Conservation (phyloP, 2,888 invertebrate genomes). For the Patella depressa region DNA sequence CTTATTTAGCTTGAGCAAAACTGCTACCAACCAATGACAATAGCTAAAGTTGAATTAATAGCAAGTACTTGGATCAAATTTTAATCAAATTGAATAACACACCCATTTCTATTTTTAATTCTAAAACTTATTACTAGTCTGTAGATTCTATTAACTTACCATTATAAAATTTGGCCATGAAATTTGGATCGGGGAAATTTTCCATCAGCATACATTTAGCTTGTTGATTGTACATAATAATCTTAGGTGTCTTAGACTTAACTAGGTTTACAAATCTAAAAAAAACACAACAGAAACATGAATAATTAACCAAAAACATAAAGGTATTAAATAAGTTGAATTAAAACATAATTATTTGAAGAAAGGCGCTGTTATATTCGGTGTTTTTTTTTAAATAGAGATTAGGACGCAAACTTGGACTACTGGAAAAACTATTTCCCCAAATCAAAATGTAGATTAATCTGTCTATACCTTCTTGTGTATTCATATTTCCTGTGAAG, state of each 20-base stretch:
- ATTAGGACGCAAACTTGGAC: background rate
- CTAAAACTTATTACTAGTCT: too few relatives aligned
- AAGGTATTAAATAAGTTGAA: too few relatives aligned
- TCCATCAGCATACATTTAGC: slow-evolving; percentile 5
- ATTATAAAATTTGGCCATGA: slow-evolving; percentile 8
- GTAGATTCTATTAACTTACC: background rate
- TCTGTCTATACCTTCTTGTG: background rate
- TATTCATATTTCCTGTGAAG: slow-evolving; percentile 7
- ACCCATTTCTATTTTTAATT: too few relatives aligned
- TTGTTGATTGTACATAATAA: background rate
- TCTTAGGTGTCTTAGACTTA: background rate
- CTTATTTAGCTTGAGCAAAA: too few relatives aligned
- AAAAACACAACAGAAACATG: background rate
- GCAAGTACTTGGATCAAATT: too few relatives aligned
- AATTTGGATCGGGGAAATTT: background rate
- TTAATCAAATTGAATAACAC: too few relatives aligned
- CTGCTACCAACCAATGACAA: too few relatives aligned
- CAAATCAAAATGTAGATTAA: background rate
- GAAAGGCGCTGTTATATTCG: too few relatives aligned
- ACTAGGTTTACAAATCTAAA: slow-evolving; percentile 2
- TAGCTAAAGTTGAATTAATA: too few relatives aligned
- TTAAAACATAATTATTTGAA: too few relatives aligned
- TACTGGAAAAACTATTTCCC: background rate
- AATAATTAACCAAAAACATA: too few relatives aligned
- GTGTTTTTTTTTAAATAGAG: too few relatives aligned